Conservation (phyloP, 2,888 invertebrate species). For the Meteorus colon region DNA sequence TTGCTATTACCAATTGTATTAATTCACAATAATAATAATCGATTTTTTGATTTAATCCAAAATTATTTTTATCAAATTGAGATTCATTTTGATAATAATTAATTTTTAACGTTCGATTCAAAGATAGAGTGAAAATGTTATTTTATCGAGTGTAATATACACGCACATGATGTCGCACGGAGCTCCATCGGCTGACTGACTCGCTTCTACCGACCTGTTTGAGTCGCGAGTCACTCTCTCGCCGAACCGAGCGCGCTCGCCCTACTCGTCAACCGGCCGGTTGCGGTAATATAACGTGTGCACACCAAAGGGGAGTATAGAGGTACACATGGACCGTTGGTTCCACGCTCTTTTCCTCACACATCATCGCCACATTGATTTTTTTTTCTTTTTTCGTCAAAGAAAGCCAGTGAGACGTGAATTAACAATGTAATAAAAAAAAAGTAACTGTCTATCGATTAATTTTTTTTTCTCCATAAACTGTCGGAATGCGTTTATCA, state of each 20-base stretch:
- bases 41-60: no score
- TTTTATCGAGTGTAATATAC: background rate
- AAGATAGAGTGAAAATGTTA: background rate
- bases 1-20: background rate
- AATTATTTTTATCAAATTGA: no score
- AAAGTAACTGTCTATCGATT: background rate
- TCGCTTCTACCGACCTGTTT: constrained; percentile 42
- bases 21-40: background rate
- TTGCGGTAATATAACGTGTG: constrained; percentile 7
- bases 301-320: constrained; percentile 35
- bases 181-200: constrained; percentile 66
- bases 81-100: background rate
- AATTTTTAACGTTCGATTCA: background rate
- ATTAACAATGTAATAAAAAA: constrained; percentile 5
- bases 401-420: background rate
- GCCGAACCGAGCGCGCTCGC: constrained; percentile 36
- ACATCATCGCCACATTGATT: constrained; percentile 5
- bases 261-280: constrained; percentile 42
- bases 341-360: constrained; percentile 4
- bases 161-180: constrained; percentile 54
- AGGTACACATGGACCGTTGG: background rate
- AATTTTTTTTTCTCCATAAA: background rate
- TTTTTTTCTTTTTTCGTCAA: background rate
- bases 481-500: background rate
- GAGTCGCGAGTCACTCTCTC: constrained; percentile 25